A percentile compares a stretch with the other conserved stretches of the same genome.
Conservation (phyloP, 2,888 invertebrate species). For the Teinopalpus imperialis region DNA sequence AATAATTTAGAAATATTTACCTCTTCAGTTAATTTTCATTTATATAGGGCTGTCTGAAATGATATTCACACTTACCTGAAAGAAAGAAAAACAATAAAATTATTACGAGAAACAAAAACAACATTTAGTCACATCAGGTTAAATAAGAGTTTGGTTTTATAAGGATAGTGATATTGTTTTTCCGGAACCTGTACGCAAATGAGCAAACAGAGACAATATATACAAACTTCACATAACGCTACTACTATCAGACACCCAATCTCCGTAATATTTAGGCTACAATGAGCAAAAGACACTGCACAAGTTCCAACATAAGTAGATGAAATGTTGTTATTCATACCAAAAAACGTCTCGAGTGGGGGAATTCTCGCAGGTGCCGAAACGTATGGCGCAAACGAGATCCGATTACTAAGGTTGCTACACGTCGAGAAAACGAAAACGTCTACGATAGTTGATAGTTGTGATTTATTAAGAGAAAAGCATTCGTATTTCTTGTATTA, state of each 20-base stretch:
- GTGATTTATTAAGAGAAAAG: too few relatives aligned
- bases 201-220: background rate
- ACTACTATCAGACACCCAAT: background rate
- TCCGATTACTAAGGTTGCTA: conserved; percentile 5
- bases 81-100: background rate
- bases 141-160: too few relatives aligned
- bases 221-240: background rate
- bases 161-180: too few relatives aligned
- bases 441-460: too few relatives aligned
- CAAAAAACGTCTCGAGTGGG: background rate
- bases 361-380: background rate
- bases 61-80: conserved; percentile 12
- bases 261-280: background rate
- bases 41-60: too few relatives aligned
- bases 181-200: background rate
- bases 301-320: background rate
- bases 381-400: background rate
- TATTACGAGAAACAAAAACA: background rate
- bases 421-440: too few relatives aligned
- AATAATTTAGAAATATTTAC: too few relatives aligned
- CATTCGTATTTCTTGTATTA: too few relatives aligned
- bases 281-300: background rate
- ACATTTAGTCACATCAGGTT: too few relatives aligned
- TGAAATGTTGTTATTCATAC: background rate
- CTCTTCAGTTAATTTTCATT: too few relatives aligned